These are phyloP conservation scores for Mormoops blainvillei DNA, from an alignment of 2,113 vertebrate species.

Conservation along the genomic window DNA sequence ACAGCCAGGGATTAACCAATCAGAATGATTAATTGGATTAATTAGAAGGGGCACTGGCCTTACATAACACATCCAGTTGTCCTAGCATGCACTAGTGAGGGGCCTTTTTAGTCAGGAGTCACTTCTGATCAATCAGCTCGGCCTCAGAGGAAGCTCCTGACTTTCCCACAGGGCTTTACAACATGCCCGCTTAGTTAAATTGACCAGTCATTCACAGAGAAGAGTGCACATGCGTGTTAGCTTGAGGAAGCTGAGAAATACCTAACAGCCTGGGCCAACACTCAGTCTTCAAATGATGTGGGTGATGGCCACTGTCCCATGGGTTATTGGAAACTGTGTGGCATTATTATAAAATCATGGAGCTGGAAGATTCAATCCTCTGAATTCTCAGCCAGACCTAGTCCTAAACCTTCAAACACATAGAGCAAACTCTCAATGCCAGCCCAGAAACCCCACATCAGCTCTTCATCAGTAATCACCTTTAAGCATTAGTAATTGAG, in stretches of 20 bases:
- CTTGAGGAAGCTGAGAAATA: background rate
- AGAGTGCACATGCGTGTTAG: rapidly evolving
- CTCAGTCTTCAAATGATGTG: no score
- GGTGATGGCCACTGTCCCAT: no score
- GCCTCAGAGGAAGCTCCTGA: background rate
- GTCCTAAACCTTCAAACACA: no score
- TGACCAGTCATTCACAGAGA: background rate
- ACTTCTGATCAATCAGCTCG: background rate
- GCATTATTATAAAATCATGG: no score
- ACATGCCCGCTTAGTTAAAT: background rate
- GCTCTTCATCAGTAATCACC: background rate
- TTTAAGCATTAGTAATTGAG: background rate
- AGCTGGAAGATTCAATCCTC: no score
- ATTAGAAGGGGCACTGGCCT: background rate
- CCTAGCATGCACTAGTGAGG: background rate
- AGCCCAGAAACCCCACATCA: background rate
- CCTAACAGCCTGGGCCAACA: background rate
- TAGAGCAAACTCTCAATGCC: background rate
- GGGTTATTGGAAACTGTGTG: no score
- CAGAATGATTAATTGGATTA: background rate
- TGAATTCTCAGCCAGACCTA: no score
- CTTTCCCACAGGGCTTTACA: background rate
- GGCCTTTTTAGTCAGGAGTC: background rate
- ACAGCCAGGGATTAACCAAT: background rate
- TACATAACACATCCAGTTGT: background rate